These are phyloP conservation scores for Mesitornis unicolor DNA, from an alignment of 2,113 vertebrate species.

Conservation along the genomic window DNA sequence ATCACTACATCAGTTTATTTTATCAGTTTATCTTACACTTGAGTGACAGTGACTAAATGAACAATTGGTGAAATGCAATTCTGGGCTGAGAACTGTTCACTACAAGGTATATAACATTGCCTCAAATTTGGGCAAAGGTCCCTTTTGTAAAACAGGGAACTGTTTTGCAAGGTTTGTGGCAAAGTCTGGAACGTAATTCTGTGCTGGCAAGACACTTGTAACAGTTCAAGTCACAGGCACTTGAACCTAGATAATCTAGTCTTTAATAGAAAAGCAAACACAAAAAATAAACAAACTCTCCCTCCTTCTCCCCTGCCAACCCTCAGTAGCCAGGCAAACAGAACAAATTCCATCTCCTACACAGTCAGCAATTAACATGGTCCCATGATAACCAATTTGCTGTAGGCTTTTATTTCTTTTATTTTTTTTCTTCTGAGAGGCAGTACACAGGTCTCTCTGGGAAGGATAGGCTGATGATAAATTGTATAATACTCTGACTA, in stretches of 20 bases:
- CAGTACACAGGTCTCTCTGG: neutral
- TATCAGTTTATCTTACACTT: too few relatives aligned
- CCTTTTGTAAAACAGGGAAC: neutral
- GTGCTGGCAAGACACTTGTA: neutral
- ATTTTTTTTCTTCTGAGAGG: neutral
- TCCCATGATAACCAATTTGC: neutral
- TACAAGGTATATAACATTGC: neutral
- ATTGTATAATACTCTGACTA: neutral
- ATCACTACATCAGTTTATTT: neutral
- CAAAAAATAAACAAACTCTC: neutral
- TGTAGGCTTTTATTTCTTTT: neutral
- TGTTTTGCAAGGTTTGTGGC: neutral
- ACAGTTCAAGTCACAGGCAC: neutral
- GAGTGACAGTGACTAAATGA: neutral
- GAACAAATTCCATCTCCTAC: neutral
- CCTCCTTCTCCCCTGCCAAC: neutral
- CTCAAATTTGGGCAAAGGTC: neutral
- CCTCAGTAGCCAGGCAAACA: neutral
- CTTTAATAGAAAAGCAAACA: neutral
- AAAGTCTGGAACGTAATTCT: neutral
- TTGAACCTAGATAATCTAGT: neutral
- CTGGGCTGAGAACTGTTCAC: neutral
- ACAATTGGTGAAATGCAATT: neutral
- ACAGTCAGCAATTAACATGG: neutral
- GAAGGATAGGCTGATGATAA: neutral